These are phyloP conservation scores for Lymantria dispar DNA, from an alignment of 2,888 invertebrate genomes.

Conservation along the genomic window DNA sequence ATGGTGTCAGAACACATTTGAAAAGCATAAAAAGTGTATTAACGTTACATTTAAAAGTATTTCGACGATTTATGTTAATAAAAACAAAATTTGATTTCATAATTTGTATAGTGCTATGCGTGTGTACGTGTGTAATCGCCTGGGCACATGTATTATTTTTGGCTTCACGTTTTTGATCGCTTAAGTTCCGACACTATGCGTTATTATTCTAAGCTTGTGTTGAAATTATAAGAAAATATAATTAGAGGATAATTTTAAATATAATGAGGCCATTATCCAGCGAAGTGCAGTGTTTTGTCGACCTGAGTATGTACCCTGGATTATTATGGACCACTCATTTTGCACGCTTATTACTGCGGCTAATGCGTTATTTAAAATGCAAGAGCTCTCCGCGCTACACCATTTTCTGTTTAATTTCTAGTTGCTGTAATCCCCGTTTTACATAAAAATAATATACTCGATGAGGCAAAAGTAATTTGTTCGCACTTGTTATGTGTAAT, in stretches of 20 bases:
- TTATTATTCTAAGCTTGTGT: too few species aligned
- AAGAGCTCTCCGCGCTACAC: constrained; percentile 17
- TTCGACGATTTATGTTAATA: too few species aligned
- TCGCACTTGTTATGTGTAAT: constrained; percentile 6
- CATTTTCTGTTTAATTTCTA: constrained; percentile 9
- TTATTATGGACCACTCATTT: constrained; percentile 41
- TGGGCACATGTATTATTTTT: too few species aligned
- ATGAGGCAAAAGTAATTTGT: too few species aligned
- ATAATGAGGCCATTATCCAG: constrained; percentile 39
- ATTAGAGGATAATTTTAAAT: constrained; percentile 27
- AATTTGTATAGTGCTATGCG: too few species aligned
- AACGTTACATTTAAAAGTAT: too few species aligned
- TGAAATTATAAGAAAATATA: constrained; percentile 4
- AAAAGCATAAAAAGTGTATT: too few species aligned
- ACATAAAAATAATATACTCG: neutral
- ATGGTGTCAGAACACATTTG: too few species aligned
- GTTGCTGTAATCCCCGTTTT: neutral
- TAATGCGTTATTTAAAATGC: constrained; percentile 38
- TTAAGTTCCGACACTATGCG: too few species aligned
- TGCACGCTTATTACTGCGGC: constrained; percentile 30
- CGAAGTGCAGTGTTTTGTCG: constrained; percentile 25
- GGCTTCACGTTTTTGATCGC: too few species aligned
- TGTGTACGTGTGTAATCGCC: too few species aligned
- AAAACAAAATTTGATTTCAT: too few species aligned
- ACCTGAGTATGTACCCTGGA: constrained; percentile 18